Base-by-base conservation (phyloP, 1,140 invertebrate species). In the Stegodyphus dumicola region DNA sequence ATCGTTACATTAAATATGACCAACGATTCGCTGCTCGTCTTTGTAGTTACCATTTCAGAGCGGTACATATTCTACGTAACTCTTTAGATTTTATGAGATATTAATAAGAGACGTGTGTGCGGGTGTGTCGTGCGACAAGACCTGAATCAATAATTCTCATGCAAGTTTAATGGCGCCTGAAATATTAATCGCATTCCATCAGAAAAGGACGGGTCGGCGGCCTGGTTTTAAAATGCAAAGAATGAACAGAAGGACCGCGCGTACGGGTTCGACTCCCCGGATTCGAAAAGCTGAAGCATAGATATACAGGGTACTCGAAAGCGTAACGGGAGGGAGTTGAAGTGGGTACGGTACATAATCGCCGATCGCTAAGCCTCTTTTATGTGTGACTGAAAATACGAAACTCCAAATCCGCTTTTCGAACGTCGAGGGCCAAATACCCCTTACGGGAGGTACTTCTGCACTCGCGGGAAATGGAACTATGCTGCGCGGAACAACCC, bases 361-460 rank as follows among this genome's bases (percentile, higher is more conserved):
- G 81, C 81, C 81, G 70, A 85, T 85, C 81, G 81, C 81, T 85
- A 85, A 85, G 81, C 81, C 74, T 76, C 76, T 86, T 85, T 86
- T 77, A 86, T 86, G 74, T 85, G 73, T 71, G 75, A 77, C 75
- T 66, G 81, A 85, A 85, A 85, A 85, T 85, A 71, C 67, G 76
- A 86, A 77, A 86, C 54, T 86, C 75, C 33, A 78, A 86, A 86
- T 86, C 84, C 84, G 66, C 84, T 86, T 86, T 86, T 73, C 84
- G 54, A 76, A 56, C 49, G 64, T 70, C 56, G 71, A 77, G 81
- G 52, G 17, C 18, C 73, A 56, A 85, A 77, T 75, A 66, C 53
- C 69, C 80, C 80, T 83, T 74, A 60, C 71, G 80, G 80, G 80
- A 75, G 60, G 81, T 74, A 74, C 79, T 74, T 60, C 18, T 18